Base-by-base conservation (phyloP, 2,888 invertebrate species). In the Scaptomyza cyrtandrae region DNA sequence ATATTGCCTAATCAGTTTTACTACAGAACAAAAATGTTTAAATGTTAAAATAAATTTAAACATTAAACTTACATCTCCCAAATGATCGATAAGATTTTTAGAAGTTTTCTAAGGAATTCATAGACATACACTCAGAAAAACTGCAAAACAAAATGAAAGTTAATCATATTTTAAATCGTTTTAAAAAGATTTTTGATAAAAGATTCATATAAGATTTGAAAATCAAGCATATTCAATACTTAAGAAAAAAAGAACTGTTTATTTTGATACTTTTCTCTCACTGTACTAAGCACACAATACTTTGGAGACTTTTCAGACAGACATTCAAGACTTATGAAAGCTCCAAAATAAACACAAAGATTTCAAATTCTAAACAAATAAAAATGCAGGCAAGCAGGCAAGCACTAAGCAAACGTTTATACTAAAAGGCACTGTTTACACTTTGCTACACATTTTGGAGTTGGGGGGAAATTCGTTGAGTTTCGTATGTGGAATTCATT, bases 391-490 rank as follows among this genome's bases (percentile, higher is more conserved):
- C 56, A 55, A 27, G 11, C 2, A 31, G 31, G 46, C 49, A 6
- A 49, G 19, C 19, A 24, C 44, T 31, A 52, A 44, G 45, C 52
- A 48, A 62, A 64, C 27, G 10, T 41, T 46, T 43, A n/a, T 45
- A 31, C 14, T 14, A 48, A 57, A 46, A 44, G 35, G 39, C 57
- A 39, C 16, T 75, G 61, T 75, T 74, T 74, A 75, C 75, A 70
- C 49, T 45, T 59, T 3, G n/a, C 19, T 33, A 24, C 33, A 9
- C 31, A 16, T 16, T 16, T 13, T 14, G 1, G 33, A 14, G 19
- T 4, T 29, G 35, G 49, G 9, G 9, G 19, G 0, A 3, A 31
- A 33, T 14, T 14, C 19, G 29, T 41, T 43, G 9, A 9, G 5
- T 29, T 6, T 19, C 29, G 16, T 31, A 33, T 24, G 41, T n/a